Evolutionary conservation across 1,140 invertebrate genomes (phyloP).

Genomic region (Acromyrmex charruanus): DNA sequence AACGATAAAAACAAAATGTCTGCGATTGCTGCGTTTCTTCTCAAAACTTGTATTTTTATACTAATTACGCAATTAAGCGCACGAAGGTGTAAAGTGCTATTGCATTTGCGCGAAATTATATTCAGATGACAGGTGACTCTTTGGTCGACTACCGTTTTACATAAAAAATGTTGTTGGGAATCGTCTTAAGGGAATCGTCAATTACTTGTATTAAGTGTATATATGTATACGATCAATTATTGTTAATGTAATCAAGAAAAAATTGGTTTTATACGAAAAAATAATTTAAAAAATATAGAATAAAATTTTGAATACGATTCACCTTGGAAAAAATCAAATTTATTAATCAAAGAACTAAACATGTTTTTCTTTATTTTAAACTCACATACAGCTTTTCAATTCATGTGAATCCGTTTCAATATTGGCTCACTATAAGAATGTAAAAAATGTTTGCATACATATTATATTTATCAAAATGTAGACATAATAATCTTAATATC

Average conservation of each 20-base stretch:
- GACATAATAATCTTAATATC: neutral
- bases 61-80: constrained; percentile 50
- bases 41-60: constrained; percentile 46
- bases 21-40: constrained; percentile 12
- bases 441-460: neutral
- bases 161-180: neutral
- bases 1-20: constrained; percentile 53
- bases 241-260: neutral
- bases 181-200: neutral
- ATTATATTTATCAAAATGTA: neutral
- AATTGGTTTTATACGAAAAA: neutral
- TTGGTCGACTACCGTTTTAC: constrained; percentile 18
- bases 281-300: neutral
- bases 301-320: neutral
- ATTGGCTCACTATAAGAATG: neutral
- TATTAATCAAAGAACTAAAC: neutral
- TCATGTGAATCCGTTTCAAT: neutral
- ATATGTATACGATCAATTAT: neutral
- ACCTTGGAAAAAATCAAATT: neutral
- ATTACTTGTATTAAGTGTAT: neutral
- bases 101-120: constrained; percentile 17
- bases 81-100: constrained; percentile 11
- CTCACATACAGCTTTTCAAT: neutral
- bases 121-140: constrained; percentile 42
- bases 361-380: neutral